A percentile compares a stretch with the other conserved stretches of the same genome.
phyloP scores from a whole-genome alignment of 37 sponge, comb jelly and placozoan species.

The Halichondria panicea region DNA sequence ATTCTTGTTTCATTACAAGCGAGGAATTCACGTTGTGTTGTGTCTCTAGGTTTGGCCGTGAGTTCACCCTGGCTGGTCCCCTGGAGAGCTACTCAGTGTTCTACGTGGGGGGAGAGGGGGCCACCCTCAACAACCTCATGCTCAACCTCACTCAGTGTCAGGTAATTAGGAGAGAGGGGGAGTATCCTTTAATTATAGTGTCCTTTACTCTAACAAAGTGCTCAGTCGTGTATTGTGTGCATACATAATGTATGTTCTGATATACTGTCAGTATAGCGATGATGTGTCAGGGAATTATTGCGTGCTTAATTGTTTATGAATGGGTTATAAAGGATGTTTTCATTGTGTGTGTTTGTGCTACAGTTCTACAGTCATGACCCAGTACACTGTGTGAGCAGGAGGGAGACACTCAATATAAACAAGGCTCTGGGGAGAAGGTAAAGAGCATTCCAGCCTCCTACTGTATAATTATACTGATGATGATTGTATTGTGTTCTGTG shows the following conservation, averaged over 20 bases:
- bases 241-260: too few species aligned
- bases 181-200: too few species aligned
- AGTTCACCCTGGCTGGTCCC: conserved; percentile 40
- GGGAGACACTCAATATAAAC: conserved; percentile 72
- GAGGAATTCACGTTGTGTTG: too few species aligned
- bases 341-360: neutral
- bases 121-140: conserved; percentile 73
- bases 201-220: too few species aligned
- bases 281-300: too few species aligned
- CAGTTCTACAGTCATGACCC: conserved; percentile 88
- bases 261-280: too few species aligned
- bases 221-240: too few species aligned
- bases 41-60: conserved; percentile 54
- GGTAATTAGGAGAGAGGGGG: too few species aligned
- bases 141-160: conserved; percentile 59
- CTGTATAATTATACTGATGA: neutral
- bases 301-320: neutral
- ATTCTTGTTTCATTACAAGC: too few species aligned
- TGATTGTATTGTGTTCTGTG: neutral
- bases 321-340: too few species aligned
- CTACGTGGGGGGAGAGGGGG: conserved; percentile 80
- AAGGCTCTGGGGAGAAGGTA: conserved; percentile 75
- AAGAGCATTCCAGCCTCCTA: neutral
- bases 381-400: conserved; percentile 27
- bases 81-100: conserved; percentile 72